Evolutionary conservation across 1,140 invertebrate species (phyloP).

Genomic region (Brachionus rubens): DNA sequence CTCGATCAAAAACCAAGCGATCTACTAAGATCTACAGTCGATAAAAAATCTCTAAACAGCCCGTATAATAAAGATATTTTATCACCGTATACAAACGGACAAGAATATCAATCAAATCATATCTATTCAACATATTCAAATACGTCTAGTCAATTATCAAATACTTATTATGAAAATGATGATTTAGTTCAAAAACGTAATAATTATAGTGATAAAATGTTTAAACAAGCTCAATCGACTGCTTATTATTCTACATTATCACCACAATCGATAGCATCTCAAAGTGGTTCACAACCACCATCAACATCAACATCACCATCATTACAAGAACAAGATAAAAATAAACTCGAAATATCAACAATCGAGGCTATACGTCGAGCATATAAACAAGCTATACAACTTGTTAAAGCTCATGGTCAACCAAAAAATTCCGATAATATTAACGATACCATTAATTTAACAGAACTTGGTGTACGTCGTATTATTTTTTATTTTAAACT

Average conservation of each 20-base stretch:
- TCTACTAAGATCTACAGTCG: no score
- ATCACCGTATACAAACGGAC: no score
- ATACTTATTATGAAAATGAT: not conserved
- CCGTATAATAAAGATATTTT: no score
- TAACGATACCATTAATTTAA: constrained; percentile 34
- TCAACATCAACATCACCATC: constrained; percentile 6
- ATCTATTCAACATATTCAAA: not conserved
- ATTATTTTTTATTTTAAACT: constrained; percentile 46
- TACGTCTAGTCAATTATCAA: not conserved
- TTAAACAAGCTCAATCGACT: not conserved
- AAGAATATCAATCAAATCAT: no score
- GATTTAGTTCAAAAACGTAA: not conserved
- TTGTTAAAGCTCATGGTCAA: constrained; percentile 30
- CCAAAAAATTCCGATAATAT: constrained; percentile 26
- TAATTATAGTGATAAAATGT: not conserved
- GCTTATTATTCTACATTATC: not conserved
- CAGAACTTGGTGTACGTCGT: constrained; percentile 28
- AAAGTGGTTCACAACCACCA: not conserved
- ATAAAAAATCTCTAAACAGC: no score
- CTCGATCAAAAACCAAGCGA: not conserved
- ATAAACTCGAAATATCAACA: not conserved
- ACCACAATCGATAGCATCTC: not conserved
- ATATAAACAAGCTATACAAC: constrained; percentile 36
- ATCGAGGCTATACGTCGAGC: constrained; percentile 15
- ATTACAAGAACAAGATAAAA: not conserved